Base-by-base conservation (phyloP, 2,113 vertebrate species). In the Toxotes jaculatrix region DNA sequence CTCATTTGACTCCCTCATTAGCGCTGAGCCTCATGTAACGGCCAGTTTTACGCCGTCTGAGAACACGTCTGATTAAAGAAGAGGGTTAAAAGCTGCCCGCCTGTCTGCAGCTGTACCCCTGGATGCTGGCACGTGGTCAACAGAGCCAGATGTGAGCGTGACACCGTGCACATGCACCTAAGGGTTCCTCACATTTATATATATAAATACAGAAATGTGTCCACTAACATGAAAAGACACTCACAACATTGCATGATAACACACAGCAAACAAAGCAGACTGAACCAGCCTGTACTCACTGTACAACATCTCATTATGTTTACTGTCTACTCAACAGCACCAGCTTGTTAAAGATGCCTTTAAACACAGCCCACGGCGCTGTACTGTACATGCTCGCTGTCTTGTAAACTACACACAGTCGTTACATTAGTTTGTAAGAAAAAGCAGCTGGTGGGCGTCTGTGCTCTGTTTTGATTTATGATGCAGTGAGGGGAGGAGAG, bases 41-140 rank as follows among this genome's bases (percentile, higher is more conserved):
- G 71, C 38, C 65, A 23, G 13, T 88, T 87, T 84, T 77, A 85
- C 49, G 42, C 78, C 9, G 40, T 89, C 87, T 79, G 76, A 88
- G 85, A 75, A 77, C 42, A 0, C 21, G 53, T 53, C 74, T 93
- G 86, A 92, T 90, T 92, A 91, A 90, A 91, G 89, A 77, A 67
- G 80, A 23, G 23, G 45, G 51, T 63, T 68, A 49, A 65, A 64
- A 83, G 49, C 57, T 71, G 67, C 55, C 63, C 21, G 2, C 12
- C 53, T 3, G 85, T 81, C 79, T 82, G 74, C 56, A 63, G 68
- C 51, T 32, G 9, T 51, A 71, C 36, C 75, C 59, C 70, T 68
- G 56, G 57, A 74, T 70, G 49, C 77, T 86, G 83, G 87, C 89
- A 61, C 1, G 7, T 12, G 16, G 67, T 89, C 90, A 87, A 67